A percentile compares a stretch with the other conserved stretches of the same genome.
These are phyloP conservation scores for Graptemys geographica DNA, from an alignment of 2,797 vertebrate species.

Conservation along the genomic window DNA sequence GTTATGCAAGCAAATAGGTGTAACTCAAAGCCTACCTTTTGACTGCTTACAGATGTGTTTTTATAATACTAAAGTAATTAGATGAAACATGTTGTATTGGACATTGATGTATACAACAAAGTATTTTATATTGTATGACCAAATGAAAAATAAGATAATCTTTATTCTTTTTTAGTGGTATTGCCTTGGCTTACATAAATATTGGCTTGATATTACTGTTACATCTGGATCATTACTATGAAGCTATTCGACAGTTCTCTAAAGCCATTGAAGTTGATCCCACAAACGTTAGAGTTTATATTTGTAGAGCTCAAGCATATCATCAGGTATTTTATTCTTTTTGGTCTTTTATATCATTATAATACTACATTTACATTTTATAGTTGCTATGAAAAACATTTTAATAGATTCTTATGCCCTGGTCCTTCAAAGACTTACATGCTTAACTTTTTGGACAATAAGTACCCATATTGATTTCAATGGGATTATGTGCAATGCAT, in stretches of 20 bases:
- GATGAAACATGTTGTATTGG: neutral
- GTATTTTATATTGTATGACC: neutral
- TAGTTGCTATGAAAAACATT: neutral
- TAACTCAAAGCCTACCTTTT: neutral
- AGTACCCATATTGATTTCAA: neutral
- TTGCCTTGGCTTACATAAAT: constrained; percentile 79
- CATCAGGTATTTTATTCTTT: constrained; percentile 75
- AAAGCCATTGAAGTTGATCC: constrained; percentile 80
- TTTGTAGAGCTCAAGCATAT: constrained; percentile 82
- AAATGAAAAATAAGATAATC: neutral
- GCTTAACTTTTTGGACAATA: neutral
- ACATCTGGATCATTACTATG: constrained; percentile 74
- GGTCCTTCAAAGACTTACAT: neutral
- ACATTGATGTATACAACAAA: neutral
- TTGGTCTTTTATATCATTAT: neutral
- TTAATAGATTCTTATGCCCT: neutral
- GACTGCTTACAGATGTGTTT: neutral
- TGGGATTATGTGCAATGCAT: neutral
- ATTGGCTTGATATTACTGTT: constrained; percentile 84
- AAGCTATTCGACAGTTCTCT: constrained; percentile 82
- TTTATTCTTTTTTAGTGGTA: constrained; percentile 67
- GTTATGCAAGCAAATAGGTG: no score
- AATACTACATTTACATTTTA: neutral
- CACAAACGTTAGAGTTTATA: constrained; percentile 76
- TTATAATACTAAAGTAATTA: neutral